Percentiles rank a stretch among this genome's conserved stretches.
phyloP scores from a whole-genome alignment of 2,797 vertebrate genomes.

The Carduelis carduelis region DNA sequence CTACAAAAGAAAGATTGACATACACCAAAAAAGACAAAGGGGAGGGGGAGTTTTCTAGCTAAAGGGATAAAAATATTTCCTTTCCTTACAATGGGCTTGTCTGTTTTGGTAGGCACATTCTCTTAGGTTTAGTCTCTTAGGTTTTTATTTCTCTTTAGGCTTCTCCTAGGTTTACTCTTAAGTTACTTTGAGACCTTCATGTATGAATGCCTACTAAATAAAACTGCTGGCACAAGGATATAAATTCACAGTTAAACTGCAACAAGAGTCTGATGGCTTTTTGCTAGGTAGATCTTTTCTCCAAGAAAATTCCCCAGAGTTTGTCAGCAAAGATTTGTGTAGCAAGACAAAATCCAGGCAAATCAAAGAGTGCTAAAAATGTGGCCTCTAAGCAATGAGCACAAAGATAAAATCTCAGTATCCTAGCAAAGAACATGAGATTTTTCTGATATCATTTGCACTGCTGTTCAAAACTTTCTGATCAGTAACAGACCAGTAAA shows the following conservation, averaged over 20 bases:
- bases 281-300: neutral
- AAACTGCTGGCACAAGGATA: neutral
- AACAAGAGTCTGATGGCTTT: neutral
- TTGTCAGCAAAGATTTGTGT: neutral
- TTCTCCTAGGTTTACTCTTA: neutral
- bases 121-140: neutral
- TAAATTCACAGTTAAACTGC: neutral
- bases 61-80: neutral
- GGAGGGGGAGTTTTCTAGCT: neutral
- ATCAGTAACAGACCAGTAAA: neutral
- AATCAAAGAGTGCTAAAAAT: neutral
- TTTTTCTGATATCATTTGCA: neutral
- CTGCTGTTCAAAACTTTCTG: neutral
- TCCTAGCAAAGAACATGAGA: neutral
- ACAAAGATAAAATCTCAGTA: neutral
- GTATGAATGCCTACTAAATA: neutral
- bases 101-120: neutral
- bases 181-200: neutral
- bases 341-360: neutral
- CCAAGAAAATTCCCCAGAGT: neutral
- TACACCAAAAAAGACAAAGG: fast-evolving
- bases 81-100: neutral
- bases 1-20: neutral
- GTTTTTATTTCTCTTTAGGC: neutral
- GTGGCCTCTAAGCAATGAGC: neutral